Evolutionary conservation across 2,797 vertebrate genomes (phyloP).

Genomic region (Pristis pectinata): DNA sequence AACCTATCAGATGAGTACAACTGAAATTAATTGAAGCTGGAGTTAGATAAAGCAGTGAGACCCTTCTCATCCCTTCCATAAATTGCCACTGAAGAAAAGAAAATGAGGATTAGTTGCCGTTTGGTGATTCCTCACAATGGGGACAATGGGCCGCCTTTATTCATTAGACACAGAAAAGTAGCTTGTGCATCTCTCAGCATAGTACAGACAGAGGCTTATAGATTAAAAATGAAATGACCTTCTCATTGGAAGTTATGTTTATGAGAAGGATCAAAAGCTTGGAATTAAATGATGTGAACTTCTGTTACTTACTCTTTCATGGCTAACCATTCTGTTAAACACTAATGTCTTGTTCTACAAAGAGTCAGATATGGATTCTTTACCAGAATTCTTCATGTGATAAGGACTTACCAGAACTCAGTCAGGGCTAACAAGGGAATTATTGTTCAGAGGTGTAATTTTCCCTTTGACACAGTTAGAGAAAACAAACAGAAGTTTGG

Average conservation of each 20-base stretch:
- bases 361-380: background rate
- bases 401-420: background rate
- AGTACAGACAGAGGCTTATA: background rate
- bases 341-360: background rate
- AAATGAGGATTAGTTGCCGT: constrained; percentile 6
- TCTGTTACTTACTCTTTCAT: background rate
- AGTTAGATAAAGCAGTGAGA: background rate
- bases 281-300: background rate
- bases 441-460: background rate
- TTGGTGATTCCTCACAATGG: background rate
- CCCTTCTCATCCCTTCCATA: constrained; percentile 12
- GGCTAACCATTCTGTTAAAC: background rate
- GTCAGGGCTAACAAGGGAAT: background rate
- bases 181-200: background rate
- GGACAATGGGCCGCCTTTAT: background rate
- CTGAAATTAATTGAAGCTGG: constrained; percentile 29
- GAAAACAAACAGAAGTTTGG: background rate
- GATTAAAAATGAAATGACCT: background rate
- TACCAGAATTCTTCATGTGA: background rate
- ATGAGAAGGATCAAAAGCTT: background rate
- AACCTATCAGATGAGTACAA: background rate
- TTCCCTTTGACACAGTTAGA: background rate
- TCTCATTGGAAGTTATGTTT: constrained; percentile 5
- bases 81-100: background rate
- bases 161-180: constrained; percentile 19